Base-by-base conservation (phyloP, 2,797 vertebrate genomes). In the Zalophus californianus region DNA sequence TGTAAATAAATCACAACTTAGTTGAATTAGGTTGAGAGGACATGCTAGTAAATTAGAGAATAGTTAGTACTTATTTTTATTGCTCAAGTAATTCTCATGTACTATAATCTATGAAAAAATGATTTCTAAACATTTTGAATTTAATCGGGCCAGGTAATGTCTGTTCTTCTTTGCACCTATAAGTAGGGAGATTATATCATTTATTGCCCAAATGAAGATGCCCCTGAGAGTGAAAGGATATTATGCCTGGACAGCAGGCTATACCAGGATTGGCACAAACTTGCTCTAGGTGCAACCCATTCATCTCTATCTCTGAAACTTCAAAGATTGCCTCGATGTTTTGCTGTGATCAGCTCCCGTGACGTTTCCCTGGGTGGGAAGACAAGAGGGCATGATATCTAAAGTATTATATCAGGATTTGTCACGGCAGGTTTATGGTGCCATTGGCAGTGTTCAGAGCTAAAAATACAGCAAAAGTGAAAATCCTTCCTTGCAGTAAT, bases 111-210 rank as follows among this genome's bases (percentile, higher is more conserved):
- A 32, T n/a, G 16, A 82, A 78, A 82, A 44, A 52, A 10, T 62
- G 85, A 92, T 73, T 91, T 92, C 25, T 89, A 92, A 91, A 68
- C 10, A 68, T 66, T 62, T 75, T 50, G 12, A 80, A 90, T 92
- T 70, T 90, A 77, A 44, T 77, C 75, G 5, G 18, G 13, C 6
- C 25, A 64, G 6, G 9, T 93, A 62, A 27, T 11, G n/a, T 58
- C 68, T 14, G n/a, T 58, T 73, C 6, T 15, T 93, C 20, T 68
- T 90, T 78, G 7, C 8, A 44, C 29, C 23, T 27, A 7, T 60
- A 48, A 73, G 10, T 29, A 68, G 6, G 15, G 64, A 73, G 23
- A 14, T 32, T 88, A 35, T 64, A 78, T 32, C 5, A 70, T 16
- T 83, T 25, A 62, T 15, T 88, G 8, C 14, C 16, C 27, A 95